These are phyloP conservation scores for Ophiodon elongatus DNA, from an alignment of 2,113 vertebrate genomes.

Conservation along the genomic window DNA sequence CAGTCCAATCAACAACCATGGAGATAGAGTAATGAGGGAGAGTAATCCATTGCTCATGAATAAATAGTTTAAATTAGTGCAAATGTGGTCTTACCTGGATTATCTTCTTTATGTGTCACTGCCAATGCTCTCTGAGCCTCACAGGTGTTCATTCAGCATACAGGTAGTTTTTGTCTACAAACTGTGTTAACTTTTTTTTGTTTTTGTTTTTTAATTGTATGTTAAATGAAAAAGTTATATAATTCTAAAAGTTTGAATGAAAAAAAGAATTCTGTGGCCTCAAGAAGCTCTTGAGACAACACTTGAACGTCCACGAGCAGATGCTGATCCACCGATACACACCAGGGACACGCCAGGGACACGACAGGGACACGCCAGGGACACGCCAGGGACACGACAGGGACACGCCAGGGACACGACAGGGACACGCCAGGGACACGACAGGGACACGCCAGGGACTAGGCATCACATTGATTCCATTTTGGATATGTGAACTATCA, in stretches of 20 bases:
- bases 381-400: too few species aligned
- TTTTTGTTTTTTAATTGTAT: background rate
- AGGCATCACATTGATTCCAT: background rate
- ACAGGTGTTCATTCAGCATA: background rate
- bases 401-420: background rate
- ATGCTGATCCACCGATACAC: too few species aligned
- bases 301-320: background rate
- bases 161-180: background rate
- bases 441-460: background rate
- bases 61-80: background rate
- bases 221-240: background rate
- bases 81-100: conserved; percentile 51
- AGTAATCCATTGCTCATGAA: background rate
- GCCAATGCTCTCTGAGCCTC: background rate
- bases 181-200: background rate
- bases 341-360: too few species aligned
- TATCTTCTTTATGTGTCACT: too few species aligned
- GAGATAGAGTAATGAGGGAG: background rate
- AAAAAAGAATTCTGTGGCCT: background rate
- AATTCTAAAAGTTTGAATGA: background rate
- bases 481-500: background rate
- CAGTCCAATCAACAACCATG: background rate
- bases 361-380: background rate
- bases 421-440: background rate
- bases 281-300: background rate